Evolutionary conservation across 2,113 vertebrate species (phyloP).

Genomic region (Sporophila hypoxantha): DNA sequence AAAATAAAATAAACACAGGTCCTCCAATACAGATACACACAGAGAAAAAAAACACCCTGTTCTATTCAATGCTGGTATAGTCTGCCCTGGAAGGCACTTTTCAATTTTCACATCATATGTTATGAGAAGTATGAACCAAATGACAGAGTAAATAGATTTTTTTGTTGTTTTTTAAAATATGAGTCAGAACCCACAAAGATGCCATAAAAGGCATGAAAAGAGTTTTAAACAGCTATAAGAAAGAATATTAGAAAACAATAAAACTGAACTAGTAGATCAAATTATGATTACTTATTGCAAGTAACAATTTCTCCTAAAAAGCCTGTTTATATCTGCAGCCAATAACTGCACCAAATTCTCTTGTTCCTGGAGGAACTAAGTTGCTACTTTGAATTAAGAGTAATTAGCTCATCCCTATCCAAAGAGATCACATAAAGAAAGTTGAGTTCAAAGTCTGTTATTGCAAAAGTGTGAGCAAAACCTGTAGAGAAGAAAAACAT

Average conservation of each 20-base stretch:
- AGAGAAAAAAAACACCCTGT: rapidly evolving
- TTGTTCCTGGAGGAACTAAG: neutral
- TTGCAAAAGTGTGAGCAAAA: neutral
- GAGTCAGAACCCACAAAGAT: neutral
- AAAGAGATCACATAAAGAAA: neutral
- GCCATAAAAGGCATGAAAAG: neutral
- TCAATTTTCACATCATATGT: neutral
- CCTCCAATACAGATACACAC: neutral
- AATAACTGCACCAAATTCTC: neutral
- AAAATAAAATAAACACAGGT: neutral
- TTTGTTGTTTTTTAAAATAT: neutral
- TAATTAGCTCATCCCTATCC: neutral
- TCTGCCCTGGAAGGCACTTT: neutral
- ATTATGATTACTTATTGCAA: neutral
- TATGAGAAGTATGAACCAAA: neutral
- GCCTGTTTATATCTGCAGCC: neutral
- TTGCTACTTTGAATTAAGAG: neutral
- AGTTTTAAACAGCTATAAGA: neutral
- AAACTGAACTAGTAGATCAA: neutral
- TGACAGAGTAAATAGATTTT: neutral
- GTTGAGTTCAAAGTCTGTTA: neutral
- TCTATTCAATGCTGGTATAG: neutral
- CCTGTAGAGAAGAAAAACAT: neutral
- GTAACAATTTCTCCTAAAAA: neutral
- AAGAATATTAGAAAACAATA: neutral